These are phyloP conservation scores for Melanargia galathea DNA, from an alignment of 2,888 invertebrate species.

Conservation along the genomic window DNA sequence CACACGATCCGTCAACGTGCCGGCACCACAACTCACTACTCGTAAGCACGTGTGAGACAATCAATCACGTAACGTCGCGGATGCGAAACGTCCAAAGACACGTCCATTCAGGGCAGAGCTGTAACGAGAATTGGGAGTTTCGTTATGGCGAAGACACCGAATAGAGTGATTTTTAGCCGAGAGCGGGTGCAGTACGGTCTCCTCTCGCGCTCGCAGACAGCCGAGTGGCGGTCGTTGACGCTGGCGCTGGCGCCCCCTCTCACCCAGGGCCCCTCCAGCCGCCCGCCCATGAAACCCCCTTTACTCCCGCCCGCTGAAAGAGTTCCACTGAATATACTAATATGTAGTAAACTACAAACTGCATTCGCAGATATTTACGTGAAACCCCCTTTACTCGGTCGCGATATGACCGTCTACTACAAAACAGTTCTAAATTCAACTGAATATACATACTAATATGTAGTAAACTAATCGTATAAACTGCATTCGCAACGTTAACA, in stretches of 20 bases:
- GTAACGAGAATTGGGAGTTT: slow-evolving; percentile 25
- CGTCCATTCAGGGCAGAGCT: slow-evolving; percentile 25
- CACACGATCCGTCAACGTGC: slow-evolving; percentile 53
- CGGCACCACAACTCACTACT: slow-evolving; percentile 45
- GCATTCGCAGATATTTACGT: background rate
- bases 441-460: no score
- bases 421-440: no score
- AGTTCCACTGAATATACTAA: slow-evolving; percentile 21
- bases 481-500: no score
- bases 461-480: no score
- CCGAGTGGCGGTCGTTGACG: slow-evolving; percentile 80
- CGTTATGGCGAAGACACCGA: slow-evolving; percentile 23
- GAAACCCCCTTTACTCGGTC: no score
- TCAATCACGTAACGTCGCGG: slow-evolving; percentile 35
- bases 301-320: slow-evolving; percentile 28
- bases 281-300: slow-evolving; percentile 69
- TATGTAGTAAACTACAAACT: slow-evolving; percentile 16
- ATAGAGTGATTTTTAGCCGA: slow-evolving; percentile 28
- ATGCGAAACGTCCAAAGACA: slow-evolving; percentile 19
- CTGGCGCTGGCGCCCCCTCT: slow-evolving; percentile 66
- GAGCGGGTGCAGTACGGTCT: slow-evolving; percentile 58
- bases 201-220: slow-evolving; percentile 68
- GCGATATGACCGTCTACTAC: no score
- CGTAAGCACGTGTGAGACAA: slow-evolving; percentile 51
- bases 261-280: slow-evolving; percentile 69